Evolutionary conservation across 2,888 invertebrate species (phyloP).

Genomic region (Cosmopolites sordidus): DNA sequence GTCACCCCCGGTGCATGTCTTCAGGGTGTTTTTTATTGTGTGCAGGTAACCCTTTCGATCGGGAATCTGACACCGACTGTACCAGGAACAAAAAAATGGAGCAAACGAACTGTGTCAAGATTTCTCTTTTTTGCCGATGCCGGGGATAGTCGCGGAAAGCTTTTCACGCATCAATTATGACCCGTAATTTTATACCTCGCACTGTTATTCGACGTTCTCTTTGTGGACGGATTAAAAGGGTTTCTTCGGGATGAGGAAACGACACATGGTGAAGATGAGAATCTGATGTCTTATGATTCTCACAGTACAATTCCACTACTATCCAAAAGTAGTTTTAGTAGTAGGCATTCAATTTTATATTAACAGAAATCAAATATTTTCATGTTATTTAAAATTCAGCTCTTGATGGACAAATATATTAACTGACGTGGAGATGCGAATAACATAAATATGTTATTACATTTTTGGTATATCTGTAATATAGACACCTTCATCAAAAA

Average conservation of each 20-base stretch:
- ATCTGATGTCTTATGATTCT: no score
- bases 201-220: constrained; percentile 10
- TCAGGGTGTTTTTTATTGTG: constrained; percentile 50
- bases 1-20: constrained; percentile 48
- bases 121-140: constrained; percentile 36
- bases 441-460: no score
- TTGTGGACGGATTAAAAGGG: constrained; percentile 4
- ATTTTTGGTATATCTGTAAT: no score
- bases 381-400: no score
- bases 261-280: no score
- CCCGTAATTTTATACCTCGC: constrained; percentile 24
- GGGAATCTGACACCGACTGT: constrained; percentile 48
- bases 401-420: no score
- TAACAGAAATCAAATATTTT: no score
- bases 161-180: constrained; percentile 28
- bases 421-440: no score
- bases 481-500: no score
- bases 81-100: constrained; percentile 31
- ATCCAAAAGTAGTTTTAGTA: no score
- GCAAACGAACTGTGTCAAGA: constrained; percentile 49
- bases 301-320: no score
- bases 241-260: not conserved
- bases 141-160: constrained; percentile 5
- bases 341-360: no score
- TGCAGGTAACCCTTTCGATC: constrained; percentile 47